Evolutionary conservation across 1,140 invertebrate genomes (phyloP).

Genomic region (Frieseomelitta varia): DNA sequence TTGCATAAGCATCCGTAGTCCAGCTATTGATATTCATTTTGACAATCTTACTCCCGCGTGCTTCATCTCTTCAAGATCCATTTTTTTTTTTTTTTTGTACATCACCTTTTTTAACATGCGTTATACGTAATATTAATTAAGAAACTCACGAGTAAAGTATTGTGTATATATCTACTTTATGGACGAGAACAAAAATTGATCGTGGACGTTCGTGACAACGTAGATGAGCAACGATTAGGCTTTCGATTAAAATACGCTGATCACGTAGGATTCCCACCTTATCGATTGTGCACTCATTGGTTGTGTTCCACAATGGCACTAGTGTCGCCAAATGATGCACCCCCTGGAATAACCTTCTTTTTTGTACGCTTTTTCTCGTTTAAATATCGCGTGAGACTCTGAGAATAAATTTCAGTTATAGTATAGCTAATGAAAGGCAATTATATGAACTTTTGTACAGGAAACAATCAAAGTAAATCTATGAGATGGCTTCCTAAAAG

Average conservation of each 20-base stretch:
- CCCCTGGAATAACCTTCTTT: background rate
- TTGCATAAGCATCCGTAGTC: background rate
- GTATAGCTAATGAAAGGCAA: background rate
- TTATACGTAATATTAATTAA: background rate
- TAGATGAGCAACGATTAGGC: constrained; percentile 36
- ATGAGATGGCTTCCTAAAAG: background rate
- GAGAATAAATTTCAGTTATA: background rate
- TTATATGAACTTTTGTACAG: constrained; percentile 11
- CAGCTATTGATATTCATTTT: background rate
- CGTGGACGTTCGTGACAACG: constrained; percentile 12
- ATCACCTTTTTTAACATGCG: background rate
- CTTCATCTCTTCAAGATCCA: background rate
- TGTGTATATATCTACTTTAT: background rate
- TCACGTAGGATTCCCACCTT: background rate
- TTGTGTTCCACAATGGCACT: background rate
- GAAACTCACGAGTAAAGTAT: background rate
- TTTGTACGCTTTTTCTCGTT: background rate
- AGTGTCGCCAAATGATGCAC: background rate
- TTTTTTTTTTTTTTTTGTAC: too few relatives aligned
- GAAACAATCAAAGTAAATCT: background rate
- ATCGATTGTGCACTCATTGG: constrained; percentile 13
- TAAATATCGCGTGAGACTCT: background rate
- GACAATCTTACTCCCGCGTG: background rate
- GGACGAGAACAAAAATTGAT: constrained; percentile 10
- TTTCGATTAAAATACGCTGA: constrained; percentile 15